Evolutionary conservation across 2,797 vertebrate species (phyloP), one percentile per base, ranked within the genome.

Genomic region (Alfaro cultratus): DNA sequence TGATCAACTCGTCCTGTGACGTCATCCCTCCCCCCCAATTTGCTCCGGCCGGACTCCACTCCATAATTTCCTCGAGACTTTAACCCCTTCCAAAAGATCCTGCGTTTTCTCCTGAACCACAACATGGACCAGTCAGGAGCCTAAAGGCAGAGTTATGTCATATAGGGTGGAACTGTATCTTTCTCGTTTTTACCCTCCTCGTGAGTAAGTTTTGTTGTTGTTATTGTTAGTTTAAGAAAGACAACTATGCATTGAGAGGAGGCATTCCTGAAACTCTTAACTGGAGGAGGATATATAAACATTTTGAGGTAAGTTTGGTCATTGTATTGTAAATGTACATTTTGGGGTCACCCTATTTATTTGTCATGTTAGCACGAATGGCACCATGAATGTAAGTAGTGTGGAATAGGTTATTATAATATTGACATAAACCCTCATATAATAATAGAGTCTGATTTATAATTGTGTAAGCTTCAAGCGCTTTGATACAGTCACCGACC

Each of bases 1-100:
- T 68, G 13, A 1, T 26, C 18, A 36, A 23, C 62, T 55, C 23
- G 7, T 2, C 12, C 31, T 29, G 73, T 88, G 79, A 85, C 83
- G 45, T 83, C 88, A 82, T 46, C 4, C 57, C 57, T 8, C 39
- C 39, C 29, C 47, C 39, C 57, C 57, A 53, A 45, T 26, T 80
- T 85, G 72, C 77, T 88, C 89, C 86, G 82, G 81, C 36, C 90
- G 88, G 88, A 95, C 78, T 96, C 96, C 96, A 95, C 78, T 96
- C 96, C 96, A 91, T 92, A 93, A 92, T 93, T 96, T 96, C 89
- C 91, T 94, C 86, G 94, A 90, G 87, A 90, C 95, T 94, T 91
- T 81, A 87, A 92, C 83, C 92, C 91, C 75, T 87, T 76, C 26
- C 67, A 77, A 79, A 78, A 51, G 34, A 76, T 11, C 62, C 80